Evolutionary conservation across 2,797 vertebrate genomes (phyloP).

Genomic region (Lacerta viridis): DNA sequence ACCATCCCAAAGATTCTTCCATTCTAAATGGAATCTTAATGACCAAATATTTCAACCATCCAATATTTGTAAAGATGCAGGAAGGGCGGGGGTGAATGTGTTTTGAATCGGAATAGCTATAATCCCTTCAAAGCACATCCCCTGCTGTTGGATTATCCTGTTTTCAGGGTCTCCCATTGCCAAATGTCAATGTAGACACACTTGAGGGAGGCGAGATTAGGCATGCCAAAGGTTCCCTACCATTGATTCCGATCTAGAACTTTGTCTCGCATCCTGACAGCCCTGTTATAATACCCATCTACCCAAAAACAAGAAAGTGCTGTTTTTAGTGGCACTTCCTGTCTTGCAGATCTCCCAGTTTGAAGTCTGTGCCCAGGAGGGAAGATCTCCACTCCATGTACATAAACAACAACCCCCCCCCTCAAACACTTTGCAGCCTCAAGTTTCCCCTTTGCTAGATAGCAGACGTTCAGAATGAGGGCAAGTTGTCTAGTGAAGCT

Average conservation of each 20-base stretch:
- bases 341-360: neutral
- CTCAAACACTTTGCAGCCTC: no score
- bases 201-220: neutral
- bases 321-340: neutral
- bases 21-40: conserved; percentile 27
- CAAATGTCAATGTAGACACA: neutral
- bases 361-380: neutral
- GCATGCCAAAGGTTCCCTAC: no score
- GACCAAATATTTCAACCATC: conserved; percentile 27
- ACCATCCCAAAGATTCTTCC: neutral
- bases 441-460: neutral
- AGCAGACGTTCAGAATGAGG: neutral
- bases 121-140: neutral
- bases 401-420: neutral
- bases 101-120: neutral
- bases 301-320: no score
- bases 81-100: neutral
- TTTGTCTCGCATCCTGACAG: neutral
- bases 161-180: neutral
- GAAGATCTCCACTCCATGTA: neutral
- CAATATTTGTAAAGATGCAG: conserved; percentile 16
- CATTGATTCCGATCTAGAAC: neutral
- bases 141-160: neutral
- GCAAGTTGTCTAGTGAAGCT: neutral
- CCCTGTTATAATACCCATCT: no score